Percentiles rank a stretch among this genome's conserved stretches.
Evolutionary conservation across 2,113 vertebrate species (phyloP).

Genomic region (Myrmecobius fasciatus): DNA sequence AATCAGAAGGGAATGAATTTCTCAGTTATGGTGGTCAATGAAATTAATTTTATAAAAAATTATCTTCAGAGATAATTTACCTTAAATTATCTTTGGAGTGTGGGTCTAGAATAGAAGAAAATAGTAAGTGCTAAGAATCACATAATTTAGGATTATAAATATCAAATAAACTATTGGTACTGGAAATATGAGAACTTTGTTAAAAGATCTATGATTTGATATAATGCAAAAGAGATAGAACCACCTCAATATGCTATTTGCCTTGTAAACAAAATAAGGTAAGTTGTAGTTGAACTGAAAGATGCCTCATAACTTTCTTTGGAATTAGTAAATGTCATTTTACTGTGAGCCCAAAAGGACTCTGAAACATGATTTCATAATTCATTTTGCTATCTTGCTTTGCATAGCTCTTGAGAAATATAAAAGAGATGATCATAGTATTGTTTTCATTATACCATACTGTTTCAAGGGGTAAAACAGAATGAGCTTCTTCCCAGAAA

Average conservation of each 20-base stretch:
- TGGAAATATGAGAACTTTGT: neutral
- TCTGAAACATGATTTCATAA: neutral
- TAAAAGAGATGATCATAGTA: neutral
- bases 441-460: neutral
- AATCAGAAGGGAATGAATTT: neutral
- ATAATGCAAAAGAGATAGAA: neutral
- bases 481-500: neutral
- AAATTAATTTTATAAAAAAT: neutral
- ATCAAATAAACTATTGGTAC: neutral
- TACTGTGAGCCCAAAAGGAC: no score
- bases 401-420: no score
- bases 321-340: neutral
- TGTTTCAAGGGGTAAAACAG: neutral
- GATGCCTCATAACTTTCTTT: neutral
- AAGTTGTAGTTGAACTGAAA: neutral
- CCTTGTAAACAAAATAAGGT: neutral
- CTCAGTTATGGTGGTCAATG: neutral
- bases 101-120: no score
- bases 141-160: neutral
- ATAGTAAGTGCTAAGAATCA: neutral
- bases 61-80: neutral
- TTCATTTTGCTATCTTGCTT: neutral
- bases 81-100: neutral
- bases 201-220: neutral
- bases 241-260: neutral